These are phyloP conservation scores for Oreochromis spilurus DNA, from an alignment of 2,113 vertebrate genomes.

Conservation along the genomic window DNA sequence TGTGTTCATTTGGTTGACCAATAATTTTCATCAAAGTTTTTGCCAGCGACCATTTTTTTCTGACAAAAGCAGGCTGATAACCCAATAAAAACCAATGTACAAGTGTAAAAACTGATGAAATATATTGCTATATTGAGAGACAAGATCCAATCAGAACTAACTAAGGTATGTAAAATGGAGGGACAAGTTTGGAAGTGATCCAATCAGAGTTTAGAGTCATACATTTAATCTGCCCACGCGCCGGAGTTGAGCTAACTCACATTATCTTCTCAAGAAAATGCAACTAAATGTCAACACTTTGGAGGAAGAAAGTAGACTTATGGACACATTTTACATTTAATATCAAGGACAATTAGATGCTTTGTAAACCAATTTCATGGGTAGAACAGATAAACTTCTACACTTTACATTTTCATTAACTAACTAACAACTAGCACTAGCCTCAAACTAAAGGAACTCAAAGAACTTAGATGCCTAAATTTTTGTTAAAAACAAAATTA, in stretches of 20 bases:
- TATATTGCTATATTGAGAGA: background rate
- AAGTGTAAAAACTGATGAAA: background rate
- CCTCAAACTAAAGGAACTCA: background rate
- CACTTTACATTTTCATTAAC: background rate
- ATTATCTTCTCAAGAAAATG: background rate
- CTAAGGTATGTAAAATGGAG: background rate
- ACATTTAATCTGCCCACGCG: background rate
- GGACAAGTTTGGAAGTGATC: background rate
- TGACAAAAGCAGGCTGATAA: background rate
- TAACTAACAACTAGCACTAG: background rate
- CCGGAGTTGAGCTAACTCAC: background rate
- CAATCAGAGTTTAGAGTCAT: background rate
- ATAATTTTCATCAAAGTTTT: background rate
- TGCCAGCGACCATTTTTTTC: background rate
- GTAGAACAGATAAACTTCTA: background rate
- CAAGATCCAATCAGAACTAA: background rate
- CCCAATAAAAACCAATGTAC: background rate
- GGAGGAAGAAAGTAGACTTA: background rate
- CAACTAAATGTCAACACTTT: background rate
- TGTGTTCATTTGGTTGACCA: background rate
- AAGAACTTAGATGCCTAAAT: background rate
- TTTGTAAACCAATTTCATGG: background rate
- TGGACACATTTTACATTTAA: background rate
- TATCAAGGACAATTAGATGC: background rate
- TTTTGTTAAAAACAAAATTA: background rate